phyloP scores from a whole-genome alignment of 2,888 invertebrate genomes.

The Lasioglossum leucozonium region DNA sequence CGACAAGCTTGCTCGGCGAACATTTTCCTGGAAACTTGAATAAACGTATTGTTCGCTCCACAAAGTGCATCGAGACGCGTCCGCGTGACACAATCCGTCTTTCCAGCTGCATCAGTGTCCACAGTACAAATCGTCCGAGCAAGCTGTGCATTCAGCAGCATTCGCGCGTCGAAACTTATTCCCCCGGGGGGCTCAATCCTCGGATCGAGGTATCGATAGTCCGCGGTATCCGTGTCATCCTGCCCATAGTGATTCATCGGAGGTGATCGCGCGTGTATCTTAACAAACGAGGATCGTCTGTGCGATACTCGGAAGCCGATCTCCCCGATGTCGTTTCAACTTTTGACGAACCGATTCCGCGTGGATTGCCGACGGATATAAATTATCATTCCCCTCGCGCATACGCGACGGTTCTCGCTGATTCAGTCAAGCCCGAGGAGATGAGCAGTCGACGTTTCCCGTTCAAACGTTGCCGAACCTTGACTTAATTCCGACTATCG shows the following conservation, averaged over 20 bases:
- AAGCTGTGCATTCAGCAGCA: not conserved
- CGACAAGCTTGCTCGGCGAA: not conserved
- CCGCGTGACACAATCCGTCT: not conserved
- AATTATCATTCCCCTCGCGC: not conserved
- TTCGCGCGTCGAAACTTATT: constrained; percentile 3
- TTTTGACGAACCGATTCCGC: not conserved
- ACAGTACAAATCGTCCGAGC: constrained; percentile 2
- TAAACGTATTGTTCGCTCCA: not conserved
- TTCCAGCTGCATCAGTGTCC: not conserved
- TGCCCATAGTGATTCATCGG: constrained; percentile 20
- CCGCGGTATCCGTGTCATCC: not conserved
- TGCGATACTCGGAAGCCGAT: not conserved
- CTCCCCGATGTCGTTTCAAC: not conserved
- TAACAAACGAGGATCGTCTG: not conserved
- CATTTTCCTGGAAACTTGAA: not conserved
- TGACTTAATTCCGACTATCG: not conserved
- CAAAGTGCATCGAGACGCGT: not conserved
- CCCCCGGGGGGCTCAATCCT: not conserved
- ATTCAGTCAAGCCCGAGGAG: not conserved
- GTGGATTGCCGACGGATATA: not conserved
- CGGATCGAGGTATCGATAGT: not conserved
- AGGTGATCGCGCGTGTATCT: constrained; percentile 9
- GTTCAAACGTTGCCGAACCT: not conserved
- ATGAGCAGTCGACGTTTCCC: not conserved
- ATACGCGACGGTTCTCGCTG: not conserved